These are phyloP conservation scores for Dysidea cf. avara DNA, from an alignment of 37 sponge, comb jelly and placozoan genomes.

Conservation along the genomic window DNA sequence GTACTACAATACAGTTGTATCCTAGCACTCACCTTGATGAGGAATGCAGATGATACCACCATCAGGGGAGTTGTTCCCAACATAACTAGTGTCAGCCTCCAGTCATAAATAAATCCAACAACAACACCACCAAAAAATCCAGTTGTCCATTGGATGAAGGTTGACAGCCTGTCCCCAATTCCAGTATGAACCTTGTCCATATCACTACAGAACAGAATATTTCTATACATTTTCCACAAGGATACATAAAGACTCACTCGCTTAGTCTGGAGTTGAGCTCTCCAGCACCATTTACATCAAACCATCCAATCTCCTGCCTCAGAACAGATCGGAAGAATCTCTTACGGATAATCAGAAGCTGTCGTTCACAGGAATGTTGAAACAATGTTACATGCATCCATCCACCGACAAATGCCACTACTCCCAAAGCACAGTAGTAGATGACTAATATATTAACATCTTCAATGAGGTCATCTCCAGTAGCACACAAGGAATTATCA, in stretches of 20 bases:
- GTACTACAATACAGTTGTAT: too few species aligned
- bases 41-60: constrained; percentile 9
- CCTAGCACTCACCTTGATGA: constrained; percentile 1
- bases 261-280: constrained; percentile 63
- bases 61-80: constrained; percentile 40
- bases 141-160: constrained; percentile 38
- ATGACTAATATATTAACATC: too few species aligned
- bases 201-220: constrained; percentile 23
- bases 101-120: constrained; percentile 27
- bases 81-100: constrained; percentile 45
- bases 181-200: constrained; percentile 53
- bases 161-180: constrained; percentile 62
- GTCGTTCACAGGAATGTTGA: constrained; percentile 61
- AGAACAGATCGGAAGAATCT: constrained; percentile 57
- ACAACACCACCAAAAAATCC: constrained; percentile 47
- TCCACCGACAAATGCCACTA: too few species aligned
- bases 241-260: constrained; percentile 36
- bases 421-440: too few species aligned
- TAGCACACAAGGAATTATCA: too few species aligned
- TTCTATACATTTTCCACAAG: too few species aligned
- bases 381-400: constrained; percentile 26
- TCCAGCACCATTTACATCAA: constrained; percentile 75
- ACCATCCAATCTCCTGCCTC: constrained; percentile 86
- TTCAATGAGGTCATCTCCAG: too few species aligned
- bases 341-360: constrained; percentile 66